Evolutionary conservation across 2,888 invertebrate genomes (phyloP), one percentile per base, ranked within the genome.

Genomic region (Xestobium rufovillosum): DNA sequence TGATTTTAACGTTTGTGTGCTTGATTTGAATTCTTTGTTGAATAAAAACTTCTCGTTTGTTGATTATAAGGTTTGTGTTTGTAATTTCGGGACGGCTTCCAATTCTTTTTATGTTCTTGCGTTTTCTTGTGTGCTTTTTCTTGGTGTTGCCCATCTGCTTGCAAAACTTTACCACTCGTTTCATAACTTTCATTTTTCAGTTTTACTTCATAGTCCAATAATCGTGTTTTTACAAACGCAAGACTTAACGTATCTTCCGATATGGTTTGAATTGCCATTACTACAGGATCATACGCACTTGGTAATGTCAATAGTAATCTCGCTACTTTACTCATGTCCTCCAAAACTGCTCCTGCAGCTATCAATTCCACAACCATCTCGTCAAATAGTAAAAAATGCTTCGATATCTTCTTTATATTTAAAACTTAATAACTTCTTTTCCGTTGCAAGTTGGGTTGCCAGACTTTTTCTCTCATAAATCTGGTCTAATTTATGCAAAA

Each of bases 301-400:
- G 61, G 60, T 15, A 62, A 34, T n/a, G 59, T 58, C 2, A 60
- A 26, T n/a, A 62, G 43, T n/a, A 61, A 47, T 41, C 60, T 56
- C 1, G 57, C 44, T 2, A 62, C 44, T 43, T 59, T 60, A 33
- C 60, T 58, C 2, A 50, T 55, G 43, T 63, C 60, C 12, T 59
- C 53, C 3, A 61, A 29, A 29, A 51, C 55, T 2, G 55, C 60
- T 15, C 63, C 60, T 9, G 60, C 54, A 1, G 55, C 50, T 4
- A 45, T 12, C 27, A 63, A 43, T 32, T 63, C 59, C 3, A 46
- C 42, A 1, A 62, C 48, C 3, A 60, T 29, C 13, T 59, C 51
- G 36, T 64, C 60, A 41, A 63, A 63, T 3, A 30, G 23, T 2
- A 36, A 43, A 19, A 60, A 61, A 52, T 50, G 60, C 25, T 48